Conservation (phyloP, 2,888 invertebrate species). For the Magallana nippona region DNA sequence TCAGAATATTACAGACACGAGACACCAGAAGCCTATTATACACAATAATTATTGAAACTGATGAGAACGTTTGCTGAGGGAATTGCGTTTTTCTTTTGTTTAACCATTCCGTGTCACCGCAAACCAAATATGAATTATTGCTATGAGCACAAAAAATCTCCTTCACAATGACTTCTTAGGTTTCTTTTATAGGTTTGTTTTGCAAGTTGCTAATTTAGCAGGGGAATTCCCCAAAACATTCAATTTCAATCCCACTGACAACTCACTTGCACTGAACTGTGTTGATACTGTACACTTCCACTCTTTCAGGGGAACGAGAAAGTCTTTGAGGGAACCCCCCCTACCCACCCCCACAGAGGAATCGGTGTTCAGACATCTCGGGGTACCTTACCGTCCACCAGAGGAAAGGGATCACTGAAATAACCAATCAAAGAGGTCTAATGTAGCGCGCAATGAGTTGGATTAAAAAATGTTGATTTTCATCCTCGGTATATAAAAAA, state of each 20-base stretch:
- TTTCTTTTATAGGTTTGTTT: background rate
- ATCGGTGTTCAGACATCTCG: constrained; percentile 80
- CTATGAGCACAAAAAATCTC: background rate
- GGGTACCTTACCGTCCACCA: constrained; percentile 80
- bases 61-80: too few species aligned
- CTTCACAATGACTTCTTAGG: background rate
- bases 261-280: background rate
- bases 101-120: too few species aligned
- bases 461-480: background rate
- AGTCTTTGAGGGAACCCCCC: constrained; percentile 77
- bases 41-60: too few species aligned
- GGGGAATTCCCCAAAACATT: too few species aligned
- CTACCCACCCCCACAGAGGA: constrained; percentile 81
- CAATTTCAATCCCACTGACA: too few species aligned
- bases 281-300: too few species aligned
- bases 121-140: too few species aligned
- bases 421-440: background rate
- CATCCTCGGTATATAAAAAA: too few species aligned
- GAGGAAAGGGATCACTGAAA: constrained; percentile 80
- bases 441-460: background rate
- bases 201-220: background rate
- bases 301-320: constrained; percentile 78
- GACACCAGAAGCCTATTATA: too few species aligned
- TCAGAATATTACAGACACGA: too few species aligned
- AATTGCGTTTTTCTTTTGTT: too few species aligned